Evolutionary conservation across 1,140 invertebrate species (phyloP), one percentile per base, ranked within the genome.

Genomic region (Musca domestica): DNA sequence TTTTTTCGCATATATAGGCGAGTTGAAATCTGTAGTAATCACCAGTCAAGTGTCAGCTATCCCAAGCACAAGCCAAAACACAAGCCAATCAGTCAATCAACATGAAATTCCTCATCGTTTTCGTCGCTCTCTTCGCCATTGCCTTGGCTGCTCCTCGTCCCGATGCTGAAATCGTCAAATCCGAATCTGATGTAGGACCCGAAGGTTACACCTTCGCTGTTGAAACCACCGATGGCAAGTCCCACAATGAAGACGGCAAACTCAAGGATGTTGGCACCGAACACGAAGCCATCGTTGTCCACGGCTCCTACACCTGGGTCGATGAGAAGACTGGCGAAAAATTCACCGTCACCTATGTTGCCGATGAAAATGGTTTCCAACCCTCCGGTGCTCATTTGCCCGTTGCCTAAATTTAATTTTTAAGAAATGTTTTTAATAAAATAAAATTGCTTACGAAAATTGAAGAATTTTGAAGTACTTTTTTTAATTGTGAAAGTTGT

Each of bases 321-420:
- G 87, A 87, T 17, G 86, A 88, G 83, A 84, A 25, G 87, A 41
- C 34, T 49, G 89, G 89, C 17, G 83, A 83, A 20, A 82, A 84
- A 7, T 84, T 87, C 69, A 83, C 84, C 2, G 81, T 90, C 20
- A 87, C 81, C 25, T 91, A 88, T 79, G 77, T 85, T 25, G 89
- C 90, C 25, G 56, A 66, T 75, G 88, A 91, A 74, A 88, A 89
- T 67, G 90, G 90, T 19, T 91, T 89, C 84, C 88, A 88, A 64
- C 69, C 69, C 1, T 25, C 41, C 46, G 69, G 69, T 68, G 87
- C 81, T 70, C 87, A 79, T 47, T 84, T 82, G 71, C 84, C 83
- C 12, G 68, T 69, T 49, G 64, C 52, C 14, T 30, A 30, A 30
- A n/a, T n/a, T n/a, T n/a, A n/a, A n/a, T n/a, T n/a, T n/a, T n/a